Base-by-base conservation (phyloP, 2,888 invertebrate genomes). In the Ochropacha duplaris region DNA sequence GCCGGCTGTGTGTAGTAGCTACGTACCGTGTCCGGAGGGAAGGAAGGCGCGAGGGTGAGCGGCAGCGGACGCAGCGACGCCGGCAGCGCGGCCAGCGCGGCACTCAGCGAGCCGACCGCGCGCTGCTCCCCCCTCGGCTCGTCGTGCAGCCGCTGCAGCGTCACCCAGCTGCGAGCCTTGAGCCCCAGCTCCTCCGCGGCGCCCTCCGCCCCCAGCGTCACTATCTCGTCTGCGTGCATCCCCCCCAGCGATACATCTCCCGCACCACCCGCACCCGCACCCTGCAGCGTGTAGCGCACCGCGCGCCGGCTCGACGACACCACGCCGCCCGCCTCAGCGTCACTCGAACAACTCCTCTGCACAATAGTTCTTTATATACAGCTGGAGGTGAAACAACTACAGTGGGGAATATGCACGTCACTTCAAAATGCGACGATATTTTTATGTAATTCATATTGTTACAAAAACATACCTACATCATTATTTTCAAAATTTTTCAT, bases 171-270 rank as follows among this genome's bases (percentile, higher is more conserved):
- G 74, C 81, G 85, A 63, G 78, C 81, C 74, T 80, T 79, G 9
- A 83, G 62, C 50, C 79, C 74, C 49, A 66, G 68, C 57, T 56
- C 56, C 12, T 1, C 28, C 28, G 5, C 24, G 4, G 51, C 54
- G 31, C 34, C 34, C 39, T 1, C 19, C 59, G 31, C 64, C 56
- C 65, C 65, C 57, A 69, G 60, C 65, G 49, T 49, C 61, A 83
- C 61, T 69, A 83, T 60, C 76, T 87, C 87, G 70, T 87, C 87
- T 22, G 83, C 83, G 76, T 76, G 74, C 72, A 83, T 16, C 67
- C 61, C 68, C 76, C n/a, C 6, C 49, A 44, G n/a, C 60, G 60
- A 68, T 52, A 55, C 54, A 54, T 34, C 60, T 50, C 1, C 31
- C 59, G 80, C 66, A 58, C 66, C 71, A 57, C 60, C 68, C 52